Base-by-base conservation (phyloP, 1,140 invertebrate genomes). In the Tetragonula clypearis region DNA sequence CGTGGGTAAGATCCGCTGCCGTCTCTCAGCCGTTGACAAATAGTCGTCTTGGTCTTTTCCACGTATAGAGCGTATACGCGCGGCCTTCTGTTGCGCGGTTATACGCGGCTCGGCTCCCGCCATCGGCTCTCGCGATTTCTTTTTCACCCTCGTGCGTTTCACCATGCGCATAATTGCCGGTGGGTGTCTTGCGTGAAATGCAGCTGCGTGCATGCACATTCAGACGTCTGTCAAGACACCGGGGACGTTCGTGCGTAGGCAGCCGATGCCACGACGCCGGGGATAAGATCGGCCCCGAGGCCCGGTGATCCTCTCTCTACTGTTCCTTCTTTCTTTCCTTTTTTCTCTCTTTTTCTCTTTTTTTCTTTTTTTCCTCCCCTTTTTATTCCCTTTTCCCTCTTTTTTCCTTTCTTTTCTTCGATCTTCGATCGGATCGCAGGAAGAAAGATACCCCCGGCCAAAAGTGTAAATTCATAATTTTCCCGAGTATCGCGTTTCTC, bases 1-100 rank as follows among this genome's bases (percentile, higher is more conserved):
- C 79, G 79, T 77, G 79, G 78, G 86, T 77, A 78, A 85, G 82
- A 90, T 87, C 88, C 68, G 85, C 71, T 69, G 82, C 82, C 88
- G 88, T 90, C 86, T 86, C 85, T 90, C 89, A 90, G 62, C 82
- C 77, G 88, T 86, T 90, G 89, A 90, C 88, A 90, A 90, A 90
- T 90, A 90, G 88, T 87, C 86, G 80, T 74, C 62, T 66, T 85
- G 60, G 65, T 84, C 81, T 82, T 82, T 85, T 80, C 86, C 86
- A 87, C 81, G 82, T 81, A 74, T 72, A 76, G 21, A 53, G 74
- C 41, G n/a, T 65, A 35, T 65, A 35, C 79, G 26, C 14, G 55
- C 14, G 71, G 74, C 66, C 78, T 85, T 88, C 76, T 69, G 74
- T 17, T 56, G 86, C 60, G 58, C 66, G 60, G 26, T 72, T 84